Conservation (phyloP, 2,797 vertebrate genomes). For the Rhyacichthys aspro region DNA sequence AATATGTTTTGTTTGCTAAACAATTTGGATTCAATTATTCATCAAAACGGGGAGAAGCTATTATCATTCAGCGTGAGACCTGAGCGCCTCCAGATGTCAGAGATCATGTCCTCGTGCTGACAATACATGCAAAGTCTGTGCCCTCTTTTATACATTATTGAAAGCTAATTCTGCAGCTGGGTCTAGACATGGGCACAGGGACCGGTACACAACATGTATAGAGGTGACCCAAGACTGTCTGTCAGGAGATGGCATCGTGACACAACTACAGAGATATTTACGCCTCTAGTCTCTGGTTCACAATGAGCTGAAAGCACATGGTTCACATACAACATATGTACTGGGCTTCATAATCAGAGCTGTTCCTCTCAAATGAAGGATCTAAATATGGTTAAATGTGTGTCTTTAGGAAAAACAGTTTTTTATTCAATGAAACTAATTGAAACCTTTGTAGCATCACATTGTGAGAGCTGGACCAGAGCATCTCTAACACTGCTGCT, state of each 20-base stretch:
- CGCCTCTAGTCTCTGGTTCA: background rate
- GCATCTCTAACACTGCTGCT: too few relatives aligned
- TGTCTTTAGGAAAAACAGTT: too few relatives aligned
- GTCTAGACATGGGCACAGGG: slow-evolving; percentile 62
- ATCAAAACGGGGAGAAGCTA: slow-evolving; percentile 64
- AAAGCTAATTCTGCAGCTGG: slow-evolving; percentile 61
- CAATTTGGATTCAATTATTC: slow-evolving; percentile 79
- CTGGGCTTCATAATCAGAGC: too few relatives aligned
- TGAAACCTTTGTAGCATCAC: too few relatives aligned
- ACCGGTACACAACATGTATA: slow-evolving; percentile 56
- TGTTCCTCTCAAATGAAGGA: too few relatives aligned
- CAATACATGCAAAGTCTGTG: slow-evolving; percentile 73
- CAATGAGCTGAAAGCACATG: background rate
- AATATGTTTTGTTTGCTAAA: slow-evolving; percentile 82
- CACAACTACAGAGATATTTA: slow-evolving; percentile 58
- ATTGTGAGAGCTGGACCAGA: too few relatives aligned
- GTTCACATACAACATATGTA: too few relatives aligned
- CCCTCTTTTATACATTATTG: slow-evolving; percentile 77
- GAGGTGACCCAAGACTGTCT: slow-evolving; percentile 63
- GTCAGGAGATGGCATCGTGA: slow-evolving; percentile 48
- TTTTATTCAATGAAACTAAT: too few relatives aligned
- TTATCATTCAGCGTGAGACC: slow-evolving; percentile 73
- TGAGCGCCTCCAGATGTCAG: slow-evolving; percentile 67
- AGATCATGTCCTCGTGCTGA: slow-evolving; percentile 69
- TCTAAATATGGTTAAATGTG: too few relatives aligned